Percentiles rank a stretch among this genome's conserved stretches.
phyloP scores from a whole-genome alignment of 2,888 invertebrate species.

The Spisula solida region DNA sequence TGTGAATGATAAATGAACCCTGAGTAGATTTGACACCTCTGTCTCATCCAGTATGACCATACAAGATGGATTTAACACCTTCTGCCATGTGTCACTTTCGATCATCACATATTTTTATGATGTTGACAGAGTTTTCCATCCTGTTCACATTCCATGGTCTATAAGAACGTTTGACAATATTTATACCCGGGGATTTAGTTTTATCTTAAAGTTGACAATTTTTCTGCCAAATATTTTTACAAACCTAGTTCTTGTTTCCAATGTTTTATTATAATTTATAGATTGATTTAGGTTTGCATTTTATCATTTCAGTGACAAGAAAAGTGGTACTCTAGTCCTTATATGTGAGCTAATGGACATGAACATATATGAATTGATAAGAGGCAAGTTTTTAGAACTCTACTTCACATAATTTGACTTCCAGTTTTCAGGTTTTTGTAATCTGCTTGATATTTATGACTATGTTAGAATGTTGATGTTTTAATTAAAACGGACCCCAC shows the following conservation, averaged over 20 bases:
- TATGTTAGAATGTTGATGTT: background rate
- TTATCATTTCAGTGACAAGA: slow-evolving; percentile 89
- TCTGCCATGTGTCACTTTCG: background rate
- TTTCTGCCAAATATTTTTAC: background rate
- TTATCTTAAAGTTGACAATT: slow-evolving; percentile 7
- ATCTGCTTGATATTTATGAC: background rate
- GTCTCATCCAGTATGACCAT: too few species aligned
- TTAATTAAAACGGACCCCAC: too few species aligned
- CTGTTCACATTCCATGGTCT: background rate
- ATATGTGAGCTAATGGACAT: slow-evolving; percentile 92
- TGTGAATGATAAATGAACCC: too few species aligned
- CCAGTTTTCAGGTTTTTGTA: background rate
- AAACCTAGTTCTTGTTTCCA: slow-evolving; percentile 25
- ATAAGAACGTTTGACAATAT: background rate
- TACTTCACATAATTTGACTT: background rate
- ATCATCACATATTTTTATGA: background rate
- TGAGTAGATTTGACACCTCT: too few species aligned
- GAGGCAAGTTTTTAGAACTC: slow-evolving; percentile 86
- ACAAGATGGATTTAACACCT: background rate
- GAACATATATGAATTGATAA: slow-evolving; percentile 91
- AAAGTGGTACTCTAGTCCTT: slow-evolving; percentile 90
- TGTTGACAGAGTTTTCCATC: background rate
- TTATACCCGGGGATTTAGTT: background rate
- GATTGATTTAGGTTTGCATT: slow-evolving; percentile 31
- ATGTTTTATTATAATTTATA: background rate